Evolutionary conservation across 2,888 invertebrate genomes (phyloP).

Genomic region (Drosophila prostipennis): DNA sequence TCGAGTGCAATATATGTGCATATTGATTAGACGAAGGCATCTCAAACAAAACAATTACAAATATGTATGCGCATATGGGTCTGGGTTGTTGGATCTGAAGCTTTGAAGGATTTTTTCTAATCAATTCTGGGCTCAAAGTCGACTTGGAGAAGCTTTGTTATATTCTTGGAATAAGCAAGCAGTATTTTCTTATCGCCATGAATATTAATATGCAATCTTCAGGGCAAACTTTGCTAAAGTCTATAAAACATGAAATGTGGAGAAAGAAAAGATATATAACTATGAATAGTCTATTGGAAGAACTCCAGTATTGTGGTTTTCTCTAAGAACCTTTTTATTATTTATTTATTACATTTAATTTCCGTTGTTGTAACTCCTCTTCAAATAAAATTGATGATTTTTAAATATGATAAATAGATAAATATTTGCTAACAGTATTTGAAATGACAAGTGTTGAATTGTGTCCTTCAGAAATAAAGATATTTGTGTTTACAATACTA

Average conservation of each 20-base stretch:
- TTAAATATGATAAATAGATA: too few relatives aligned
- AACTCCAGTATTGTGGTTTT: too few relatives aligned
- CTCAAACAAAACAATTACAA: constrained; percentile 19
- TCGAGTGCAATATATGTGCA: constrained; percentile 64
- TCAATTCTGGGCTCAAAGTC: constrained; percentile 8
- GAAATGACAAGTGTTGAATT: too few relatives aligned
- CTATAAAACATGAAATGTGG: background rate
- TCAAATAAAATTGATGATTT: too few relatives aligned
- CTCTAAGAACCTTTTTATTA: too few relatives aligned
- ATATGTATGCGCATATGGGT: background rate
- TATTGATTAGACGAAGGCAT: constrained; percentile 55
- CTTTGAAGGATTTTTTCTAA: constrained; percentile 23
- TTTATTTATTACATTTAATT: too few relatives aligned
- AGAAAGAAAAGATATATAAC: too few relatives aligned
- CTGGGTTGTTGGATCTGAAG: constrained; percentile 8
- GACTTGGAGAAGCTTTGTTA: constrained; percentile 2
- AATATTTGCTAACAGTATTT: too few relatives aligned
- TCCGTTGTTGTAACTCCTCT: too few relatives aligned
- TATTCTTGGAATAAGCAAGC: constrained; percentile 1
- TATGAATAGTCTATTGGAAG: background rate
- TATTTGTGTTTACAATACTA: background rate
- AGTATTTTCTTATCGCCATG: constrained; percentile 14
- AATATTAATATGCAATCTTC: constrained; percentile 1
- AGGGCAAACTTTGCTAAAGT: background rate
- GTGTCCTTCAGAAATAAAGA: too few relatives aligned